Evolutionary conservation across 2,797 vertebrate genomes (phyloP), one percentile per base, ranked within the genome.

Genomic region (Percopsis omiscomaycus): DNA sequence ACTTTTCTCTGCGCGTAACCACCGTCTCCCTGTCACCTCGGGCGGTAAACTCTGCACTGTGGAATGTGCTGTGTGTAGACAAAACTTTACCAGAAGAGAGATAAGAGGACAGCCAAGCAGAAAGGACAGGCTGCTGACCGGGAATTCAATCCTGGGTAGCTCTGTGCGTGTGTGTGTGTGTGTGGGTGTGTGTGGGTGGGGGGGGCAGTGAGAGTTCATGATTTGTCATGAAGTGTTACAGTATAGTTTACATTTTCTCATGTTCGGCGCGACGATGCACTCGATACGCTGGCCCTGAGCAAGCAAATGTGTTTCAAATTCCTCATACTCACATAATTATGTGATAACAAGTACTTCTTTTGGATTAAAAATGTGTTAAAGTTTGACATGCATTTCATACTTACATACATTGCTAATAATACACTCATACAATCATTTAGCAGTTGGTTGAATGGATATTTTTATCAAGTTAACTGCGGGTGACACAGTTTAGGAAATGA

Each of bases 41-140:
- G 37, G 37, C 37, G 37, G 37, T 42, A 42, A 42, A 42, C 37
- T 42, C 37, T 42, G 37, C 37, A 8, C 37, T 42, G 37, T 10
- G 86, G 86, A 92, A 91, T 91, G 87, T 78, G 71, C 64, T 64
- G 80, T 88, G 88, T 84, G 79, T 59, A 79, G 76, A 73, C 74
- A 42, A 87, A 88, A 87, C 81, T 86, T 29, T 60, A 74, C 70
- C 66, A 73, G 61, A 52, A n/a, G 12, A 42, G 71, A 66, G 89
- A 91, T 91, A 90, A 86, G 69, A 68, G 52, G 11, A 60, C 79
- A 80, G 51, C 22, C 22, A 22, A 22, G 22, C 22, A 42, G 37
- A 55, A 14, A 80, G 72, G 78, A 64, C 77, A 67, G 51, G 50
- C 64, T 37, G 69, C 49, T 28, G 67, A 69, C 64, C 68, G 65